phyloP scores from a whole-genome alignment of 2,797 vertebrate genomes.

The Ptychadena robeensis region DNA sequence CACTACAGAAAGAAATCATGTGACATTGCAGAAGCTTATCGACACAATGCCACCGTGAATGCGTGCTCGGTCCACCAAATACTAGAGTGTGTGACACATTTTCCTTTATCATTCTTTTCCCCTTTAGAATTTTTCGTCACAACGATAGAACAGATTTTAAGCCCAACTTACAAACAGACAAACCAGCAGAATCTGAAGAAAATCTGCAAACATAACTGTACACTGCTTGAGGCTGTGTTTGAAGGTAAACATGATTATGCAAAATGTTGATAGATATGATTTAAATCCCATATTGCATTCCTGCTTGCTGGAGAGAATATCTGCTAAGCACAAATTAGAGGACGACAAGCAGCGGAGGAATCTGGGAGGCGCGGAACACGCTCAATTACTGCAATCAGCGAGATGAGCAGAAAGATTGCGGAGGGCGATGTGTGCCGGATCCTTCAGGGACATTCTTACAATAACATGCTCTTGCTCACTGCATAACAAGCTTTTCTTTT shows the following conservation, averaged over 20 bases:
- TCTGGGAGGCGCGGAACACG: slow-evolving; percentile 39
- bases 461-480: slow-evolving; percentile 24
- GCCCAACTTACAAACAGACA: background rate
- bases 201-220: background rate
- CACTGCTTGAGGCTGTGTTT: background rate
- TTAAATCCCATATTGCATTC: slow-evolving; percentile 15
- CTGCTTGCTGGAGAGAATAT: slow-evolving; percentile 7
- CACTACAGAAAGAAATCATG: no score
- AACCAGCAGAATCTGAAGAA: background rate
- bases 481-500: background rate
- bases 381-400: slow-evolving; percentile 37
- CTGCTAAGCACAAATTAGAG: slow-evolving; percentile 8
- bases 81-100: no score
- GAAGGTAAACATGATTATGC: slow-evolving; percentile 30
- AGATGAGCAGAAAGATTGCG: slow-evolving; percentile 18
- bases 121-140: background rate
- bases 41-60: no score
- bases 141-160: background rate
- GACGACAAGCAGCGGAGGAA: slow-evolving; percentile 1
- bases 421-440: background rate
- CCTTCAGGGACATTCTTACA: slow-evolving; percentile 24
- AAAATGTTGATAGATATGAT: slow-evolving; percentile 27
- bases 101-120: no score
- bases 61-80: no score
- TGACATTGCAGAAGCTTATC: no score